These are phyloP conservation scores for Montipora capitata DNA, from an alignment of 92 coral and sea anemone genomes.

Conservation along the genomic window DNA sequence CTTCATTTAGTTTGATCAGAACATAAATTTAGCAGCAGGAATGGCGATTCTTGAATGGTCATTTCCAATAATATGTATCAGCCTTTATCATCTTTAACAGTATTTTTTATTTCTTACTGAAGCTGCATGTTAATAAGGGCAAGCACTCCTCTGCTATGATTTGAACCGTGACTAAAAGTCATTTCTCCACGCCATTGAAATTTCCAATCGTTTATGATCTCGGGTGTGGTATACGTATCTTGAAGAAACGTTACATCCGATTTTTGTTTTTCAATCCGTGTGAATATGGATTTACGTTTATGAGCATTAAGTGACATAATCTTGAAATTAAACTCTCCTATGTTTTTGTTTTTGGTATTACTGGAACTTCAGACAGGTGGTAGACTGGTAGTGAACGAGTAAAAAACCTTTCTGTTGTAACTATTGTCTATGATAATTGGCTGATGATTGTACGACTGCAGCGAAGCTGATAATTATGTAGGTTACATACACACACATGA, in stretches of 20 bases:
- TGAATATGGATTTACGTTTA: no score
- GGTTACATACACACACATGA: conserved; percentile 7
- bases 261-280: conserved; percentile 1
- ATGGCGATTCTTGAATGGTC: conserved; percentile 5
- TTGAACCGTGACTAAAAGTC: neutral
- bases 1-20: neutral
- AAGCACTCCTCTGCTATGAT: conserved; percentile 3
- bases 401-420: neutral
- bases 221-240: neutral
- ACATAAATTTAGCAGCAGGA: conserved; percentile 1
- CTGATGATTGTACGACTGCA: neutral
- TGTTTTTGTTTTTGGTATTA: neutral
- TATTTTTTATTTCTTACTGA: neutral
- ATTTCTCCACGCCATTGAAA: conserved; percentile 1
- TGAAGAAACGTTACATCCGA: conserved; percentile 12
- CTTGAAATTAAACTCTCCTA: neutral
- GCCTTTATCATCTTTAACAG: conserved; percentile 1
- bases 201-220: conserved; percentile 7
- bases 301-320: neutral
- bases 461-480: neutral
- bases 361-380: neutral
- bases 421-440: neutral
- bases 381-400: neutral
- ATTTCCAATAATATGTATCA: conserved; percentile 9
- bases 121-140: neutral